Base-by-base conservation (phyloP, 2,113 vertebrate species). In the Thomomys bottae region DNA sequence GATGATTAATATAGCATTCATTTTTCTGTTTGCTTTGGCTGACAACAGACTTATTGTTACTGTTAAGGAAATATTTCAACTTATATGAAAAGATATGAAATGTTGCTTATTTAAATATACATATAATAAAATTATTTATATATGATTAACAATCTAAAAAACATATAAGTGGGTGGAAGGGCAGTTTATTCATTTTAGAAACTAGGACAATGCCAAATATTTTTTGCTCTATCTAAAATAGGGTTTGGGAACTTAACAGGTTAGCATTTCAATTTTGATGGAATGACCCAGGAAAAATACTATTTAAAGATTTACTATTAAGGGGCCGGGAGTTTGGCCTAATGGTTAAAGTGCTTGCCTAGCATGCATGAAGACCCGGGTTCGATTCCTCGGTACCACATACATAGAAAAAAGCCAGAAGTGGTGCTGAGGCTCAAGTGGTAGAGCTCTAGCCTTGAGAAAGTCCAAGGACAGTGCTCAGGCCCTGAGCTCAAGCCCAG, bases 1-100 rank as follows among this genome's bases (percentile, higher is more conserved):
- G 98, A 98, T 98, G 97, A 98, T 98, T 98, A 98, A 96, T 97
- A 98, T 98, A 97, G 97, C 96, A 97, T 97, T 98, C 97, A 97
- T 96, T 98, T 96, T 97, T 94, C 97, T 97, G 95, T 98, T 98
- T 98, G 96, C 96, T 97, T 98, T 98, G 97, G 97, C 97, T 97
- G 95, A 97, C 96, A 96, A 97, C 78, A 89, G 95, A 97, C 96
- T 96, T 96, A 95, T 95, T 96, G 94, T 97, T 97, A 94, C 95
- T 94, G 92, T 96, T 97, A 97, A 94, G 94, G 95, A 98, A 98
- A 96, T 97, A 97, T 95, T 97, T 97, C 96, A 97, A 96, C 97
- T 96, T 90, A 93, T 96, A 96, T 66, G 59, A 92, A 97, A 97
- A 96, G 95, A 98, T 96, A 97, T 93, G 92, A 97, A 97, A 97